Conservation (phyloP, 2,797 vertebrate species). For the Lepidocolaptes lacrymiger region DNA sequence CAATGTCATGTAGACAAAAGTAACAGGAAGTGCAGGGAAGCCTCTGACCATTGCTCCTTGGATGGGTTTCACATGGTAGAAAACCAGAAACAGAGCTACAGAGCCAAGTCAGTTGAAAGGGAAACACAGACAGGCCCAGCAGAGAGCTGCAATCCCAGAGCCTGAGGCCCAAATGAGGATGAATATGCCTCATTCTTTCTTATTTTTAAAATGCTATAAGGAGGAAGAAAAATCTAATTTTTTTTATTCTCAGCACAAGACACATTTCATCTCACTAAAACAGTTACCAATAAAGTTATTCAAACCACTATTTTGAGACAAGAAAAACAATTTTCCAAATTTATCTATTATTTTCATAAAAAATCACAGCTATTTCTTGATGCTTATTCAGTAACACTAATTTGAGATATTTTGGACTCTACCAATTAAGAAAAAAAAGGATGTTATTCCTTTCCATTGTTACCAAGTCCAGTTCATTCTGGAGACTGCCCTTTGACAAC, state of each 20-base stretch:
- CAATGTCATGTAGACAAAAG: fast-evolving
- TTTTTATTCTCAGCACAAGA: background rate
- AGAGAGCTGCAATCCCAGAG: background rate
- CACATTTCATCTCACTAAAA: background rate
- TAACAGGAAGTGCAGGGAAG: background rate
- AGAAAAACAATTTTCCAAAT: background rate
- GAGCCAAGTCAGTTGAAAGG: background rate
- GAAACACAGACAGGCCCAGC: background rate
- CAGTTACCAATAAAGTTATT: background rate
- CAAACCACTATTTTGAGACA: background rate
- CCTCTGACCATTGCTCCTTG: background rate
- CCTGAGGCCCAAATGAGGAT: background rate
- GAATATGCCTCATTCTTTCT: background rate
- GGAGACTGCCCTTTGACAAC: background rate
- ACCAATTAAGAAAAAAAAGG: background rate
- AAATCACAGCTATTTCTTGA: background rate
- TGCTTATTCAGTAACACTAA: background rate
- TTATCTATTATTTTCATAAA: background rate
- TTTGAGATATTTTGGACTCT: background rate
- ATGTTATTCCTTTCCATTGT: background rate
- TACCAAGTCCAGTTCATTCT: background rate
- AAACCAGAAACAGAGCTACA: background rate
- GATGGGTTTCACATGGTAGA: fast-evolving
- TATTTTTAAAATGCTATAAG: background rate
- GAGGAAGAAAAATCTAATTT: fast-evolving